These are phyloP conservation scores for Heliconius melpomene DNA, from an alignment of 1,140 invertebrate species.

Conservation along the genomic window DNA sequence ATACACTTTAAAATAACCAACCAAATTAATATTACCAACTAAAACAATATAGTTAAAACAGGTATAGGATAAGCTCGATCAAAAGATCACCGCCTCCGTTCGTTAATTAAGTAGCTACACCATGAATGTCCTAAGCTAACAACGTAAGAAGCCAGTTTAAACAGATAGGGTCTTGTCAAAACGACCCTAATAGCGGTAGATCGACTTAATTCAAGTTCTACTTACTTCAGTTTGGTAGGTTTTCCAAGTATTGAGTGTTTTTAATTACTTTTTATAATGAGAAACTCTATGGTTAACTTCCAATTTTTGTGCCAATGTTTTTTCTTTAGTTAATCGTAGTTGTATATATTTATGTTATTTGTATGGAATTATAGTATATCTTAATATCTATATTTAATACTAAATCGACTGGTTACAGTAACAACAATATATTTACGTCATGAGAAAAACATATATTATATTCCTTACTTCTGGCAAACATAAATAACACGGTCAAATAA, in stretches of 20 bases:
- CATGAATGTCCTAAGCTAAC: constrained; percentile 11
- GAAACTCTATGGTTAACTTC: neutral
- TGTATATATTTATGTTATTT: neutral
- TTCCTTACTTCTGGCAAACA: too few relatives aligned
- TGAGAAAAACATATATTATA: too few relatives aligned
- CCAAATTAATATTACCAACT: neutral
- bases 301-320: neutral
- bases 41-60: neutral
- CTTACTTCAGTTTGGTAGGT: neutral
- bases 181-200: constrained; percentile 5
- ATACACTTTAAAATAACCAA: neutral
- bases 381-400: too few relatives aligned
- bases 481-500: too few relatives aligned
- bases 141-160: constrained; percentile 12
- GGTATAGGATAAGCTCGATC: neutral
- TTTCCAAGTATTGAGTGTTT: neutral
- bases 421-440: too few relatives aligned
- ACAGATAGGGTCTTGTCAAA: constrained; percentile 7
- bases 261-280: neutral
- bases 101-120: constrained; percentile 6
- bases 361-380: too few relatives aligned
- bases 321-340: neutral
- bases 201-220: neutral
- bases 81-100: constrained; percentile 1
- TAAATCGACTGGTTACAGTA: too few relatives aligned